Evolutionary conservation across 2,888 invertebrate genomes (phyloP).

Genomic region (Onthophagus sagittarius): DNA sequence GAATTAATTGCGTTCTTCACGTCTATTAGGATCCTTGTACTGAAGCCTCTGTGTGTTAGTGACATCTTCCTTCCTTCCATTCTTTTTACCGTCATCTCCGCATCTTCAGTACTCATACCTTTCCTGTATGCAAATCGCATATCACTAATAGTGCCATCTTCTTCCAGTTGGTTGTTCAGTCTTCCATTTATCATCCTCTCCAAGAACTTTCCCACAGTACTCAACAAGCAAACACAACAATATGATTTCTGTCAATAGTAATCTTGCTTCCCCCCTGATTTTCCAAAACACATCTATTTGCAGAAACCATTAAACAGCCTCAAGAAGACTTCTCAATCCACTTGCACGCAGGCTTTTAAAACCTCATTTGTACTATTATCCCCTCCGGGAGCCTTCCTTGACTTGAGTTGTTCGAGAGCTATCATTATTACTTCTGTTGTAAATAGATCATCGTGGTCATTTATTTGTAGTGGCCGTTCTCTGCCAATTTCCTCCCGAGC

Average conservation of each 20-base stretch:
- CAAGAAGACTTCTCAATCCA: neutral
- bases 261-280: neutral
- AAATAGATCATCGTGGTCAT: neutral
- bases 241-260: neutral
- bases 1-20: too few species aligned
- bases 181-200: too few species aligned
- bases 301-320: neutral
- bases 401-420: neutral
- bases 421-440: neutral
- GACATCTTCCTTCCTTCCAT: neutral
- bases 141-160: too few species aligned
- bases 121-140: too few species aligned
- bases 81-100: neutral
- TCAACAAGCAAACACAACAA: too few species aligned
- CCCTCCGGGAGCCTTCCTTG: neutral
- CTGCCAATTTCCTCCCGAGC: neutral
- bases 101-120: neutral
- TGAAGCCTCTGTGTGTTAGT: neutral
- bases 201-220: too few species aligned
- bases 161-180: too few species aligned
- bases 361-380: neutral
- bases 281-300: neutral
- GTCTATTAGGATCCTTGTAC: neutral
- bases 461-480: neutral
- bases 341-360: neutral